Conservation (phyloP, 1,140 invertebrate genomes). For the Stegodyphus dumicola region DNA sequence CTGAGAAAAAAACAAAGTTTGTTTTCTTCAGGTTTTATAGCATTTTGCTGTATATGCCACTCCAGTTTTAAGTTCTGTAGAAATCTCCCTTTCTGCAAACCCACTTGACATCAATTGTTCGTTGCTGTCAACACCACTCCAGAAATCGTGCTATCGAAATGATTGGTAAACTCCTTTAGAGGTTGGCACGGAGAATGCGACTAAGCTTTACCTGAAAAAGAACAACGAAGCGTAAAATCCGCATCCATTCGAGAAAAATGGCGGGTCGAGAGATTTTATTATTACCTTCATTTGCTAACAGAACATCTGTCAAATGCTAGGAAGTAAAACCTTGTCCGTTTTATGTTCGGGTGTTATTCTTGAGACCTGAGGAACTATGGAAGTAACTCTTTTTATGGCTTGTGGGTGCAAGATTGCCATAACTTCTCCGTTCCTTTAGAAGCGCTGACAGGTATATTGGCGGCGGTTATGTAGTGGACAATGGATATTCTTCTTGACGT, state of each 20-base stretch:
- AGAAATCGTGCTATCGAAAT: constrained; percentile 45
- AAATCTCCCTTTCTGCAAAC: not conserved
- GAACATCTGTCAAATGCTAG: constrained; percentile 34
- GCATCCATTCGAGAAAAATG: constrained; percentile 30
- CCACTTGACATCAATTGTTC: constrained; percentile 47
- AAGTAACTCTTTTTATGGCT: constrained; percentile 35
- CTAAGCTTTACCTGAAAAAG: constrained; percentile 8
- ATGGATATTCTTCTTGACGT: not conserved
- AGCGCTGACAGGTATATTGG: constrained; percentile 52
- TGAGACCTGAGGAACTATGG: not conserved
- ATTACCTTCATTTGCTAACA: constrained; percentile 46
- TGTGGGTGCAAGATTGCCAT: constrained; percentile 6
- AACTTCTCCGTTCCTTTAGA: constrained; percentile 11
- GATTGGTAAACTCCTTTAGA: constrained; percentile 48
- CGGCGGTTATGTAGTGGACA: constrained; percentile 38
- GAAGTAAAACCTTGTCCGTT: not conserved
- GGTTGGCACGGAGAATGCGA: not conserved
- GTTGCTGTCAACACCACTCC: constrained; percentile 28
- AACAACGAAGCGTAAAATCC: constrained; percentile 45
- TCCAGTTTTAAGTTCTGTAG: not conserved
- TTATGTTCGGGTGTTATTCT: constrained; percentile 5
- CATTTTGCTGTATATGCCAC: not conserved
- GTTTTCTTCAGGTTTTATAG: too few relatives aligned
- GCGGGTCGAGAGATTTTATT: constrained; percentile 22
- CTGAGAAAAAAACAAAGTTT: too few relatives aligned